Evolutionary conservation across 2,797 vertebrate species (phyloP).

Genomic region (Phoebastria nigripes): DNA sequence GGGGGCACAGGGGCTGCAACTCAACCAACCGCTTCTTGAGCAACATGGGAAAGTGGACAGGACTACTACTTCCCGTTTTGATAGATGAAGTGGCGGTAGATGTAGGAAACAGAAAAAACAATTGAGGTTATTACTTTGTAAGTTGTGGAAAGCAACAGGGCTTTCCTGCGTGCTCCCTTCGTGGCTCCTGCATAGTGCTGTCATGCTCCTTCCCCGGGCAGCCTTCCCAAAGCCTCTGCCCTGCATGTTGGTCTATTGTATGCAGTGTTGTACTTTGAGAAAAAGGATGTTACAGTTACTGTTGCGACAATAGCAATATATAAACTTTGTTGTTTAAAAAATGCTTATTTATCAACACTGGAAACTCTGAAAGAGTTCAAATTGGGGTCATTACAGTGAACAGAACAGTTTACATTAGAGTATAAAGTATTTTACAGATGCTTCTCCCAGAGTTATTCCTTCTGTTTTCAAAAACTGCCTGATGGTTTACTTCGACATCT

Average conservation of each 20-base stretch:
- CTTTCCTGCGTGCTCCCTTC: not conserved
- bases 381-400: not conserved
- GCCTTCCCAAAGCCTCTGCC: not conserved
- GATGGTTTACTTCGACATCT: not conserved
- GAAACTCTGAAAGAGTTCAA: not conserved
- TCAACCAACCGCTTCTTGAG: not conserved
- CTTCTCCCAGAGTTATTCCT: not conserved
- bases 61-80: not conserved
- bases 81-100: not conserved
- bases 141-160: not conserved
- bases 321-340: not conserved
- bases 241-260: not conserved
- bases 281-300: not conserved
- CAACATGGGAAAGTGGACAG: fast-evolving
- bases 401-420: not conserved
- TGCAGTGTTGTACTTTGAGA: not conserved
- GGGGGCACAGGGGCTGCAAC: not conserved
- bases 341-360: not conserved
- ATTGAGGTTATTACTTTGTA: not conserved
- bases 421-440: not conserved
- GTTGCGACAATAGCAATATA: not conserved
- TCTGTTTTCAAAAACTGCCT: not conserved
- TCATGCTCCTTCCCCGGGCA: fast-evolving
- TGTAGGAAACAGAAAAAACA: not conserved
- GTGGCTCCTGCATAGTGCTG: not conserved